Percentiles rank a stretch among this genome's conserved stretches.
These are phyloP conservation scores for Pholis gunnellus DNA, from an alignment of 2,113 vertebrate genomes.

Conservation along the genomic window DNA sequence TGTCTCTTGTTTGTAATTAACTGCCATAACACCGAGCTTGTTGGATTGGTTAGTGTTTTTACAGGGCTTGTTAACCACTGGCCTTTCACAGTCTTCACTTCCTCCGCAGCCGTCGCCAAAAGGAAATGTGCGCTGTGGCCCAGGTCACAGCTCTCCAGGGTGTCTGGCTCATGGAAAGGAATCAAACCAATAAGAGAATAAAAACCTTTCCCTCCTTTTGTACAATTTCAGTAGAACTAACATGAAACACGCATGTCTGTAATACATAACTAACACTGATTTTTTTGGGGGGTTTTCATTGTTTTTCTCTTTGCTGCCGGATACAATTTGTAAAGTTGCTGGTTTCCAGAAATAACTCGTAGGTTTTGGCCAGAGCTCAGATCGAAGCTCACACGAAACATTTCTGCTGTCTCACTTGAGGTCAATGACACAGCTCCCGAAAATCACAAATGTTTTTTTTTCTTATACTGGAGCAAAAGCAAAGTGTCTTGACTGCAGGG, in stretches of 20 bases:
- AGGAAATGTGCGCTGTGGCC: slow-evolving; percentile 70
- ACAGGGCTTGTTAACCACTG: slow-evolving; percentile 70
- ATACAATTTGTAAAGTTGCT: slow-evolving; percentile 30
- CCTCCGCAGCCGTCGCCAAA: slow-evolving; percentile 63
- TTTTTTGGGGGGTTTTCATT: neutral
- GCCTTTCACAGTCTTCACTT: slow-evolving; percentile 63
- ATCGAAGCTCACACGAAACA: slow-evolving; percentile 49
- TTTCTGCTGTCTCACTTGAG: slow-evolving; percentile 66
- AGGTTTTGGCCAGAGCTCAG: slow-evolving; percentile 39
- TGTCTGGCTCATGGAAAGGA: slow-evolving; percentile 51
- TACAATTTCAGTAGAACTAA: slow-evolving; percentile 29
- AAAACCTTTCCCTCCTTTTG: slow-evolving; percentile 33
- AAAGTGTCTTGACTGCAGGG: slow-evolving; percentile 1
- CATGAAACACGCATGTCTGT: slow-evolving; percentile 18
- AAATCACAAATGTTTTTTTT: slow-evolving; percentile 30
- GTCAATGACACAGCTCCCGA: slow-evolving; percentile 52
- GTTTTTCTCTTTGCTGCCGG: slow-evolving; percentile 29
- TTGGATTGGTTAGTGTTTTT: slow-evolving; percentile 57
- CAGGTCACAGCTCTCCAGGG: slow-evolving; percentile 66
- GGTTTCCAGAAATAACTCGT: slow-evolving; percentile 59
- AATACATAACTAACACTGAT: slow-evolving; percentile 16
- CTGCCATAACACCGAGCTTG: slow-evolving; percentile 66
- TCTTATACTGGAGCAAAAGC: slow-evolving; percentile 29
- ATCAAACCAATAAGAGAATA: slow-evolving; percentile 37
- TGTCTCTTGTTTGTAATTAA: slow-evolving; percentile 75